Percentiles rank a stretch among this genome's conserved stretches.
Conservation (phyloP, 2,888 invertebrate genomes). For the Eugnorisma glareosa region DNA sequence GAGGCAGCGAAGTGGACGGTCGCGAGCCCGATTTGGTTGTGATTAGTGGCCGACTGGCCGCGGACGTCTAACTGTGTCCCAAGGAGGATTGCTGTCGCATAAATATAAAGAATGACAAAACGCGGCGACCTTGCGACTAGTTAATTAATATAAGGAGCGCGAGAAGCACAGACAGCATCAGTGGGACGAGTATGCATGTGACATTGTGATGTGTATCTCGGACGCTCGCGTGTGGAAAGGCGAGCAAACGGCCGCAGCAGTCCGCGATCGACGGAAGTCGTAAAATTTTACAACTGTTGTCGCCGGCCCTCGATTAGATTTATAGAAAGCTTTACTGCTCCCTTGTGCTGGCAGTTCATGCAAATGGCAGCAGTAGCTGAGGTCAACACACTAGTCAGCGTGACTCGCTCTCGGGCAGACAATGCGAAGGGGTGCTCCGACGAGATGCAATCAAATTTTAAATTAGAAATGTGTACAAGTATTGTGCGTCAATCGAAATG, state of each 20-base stretch:
- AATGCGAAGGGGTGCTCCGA: slow-evolving; percentile 60
- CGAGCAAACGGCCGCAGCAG: slow-evolving; percentile 62
- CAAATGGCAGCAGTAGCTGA: slow-evolving; percentile 66
- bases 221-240: slow-evolving; percentile 57
- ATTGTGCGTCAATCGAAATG: slow-evolving; percentile 74
- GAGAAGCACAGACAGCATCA: slow-evolving; percentile 52
- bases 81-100: slow-evolving; percentile 61
- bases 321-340: slow-evolving; percentile 80
- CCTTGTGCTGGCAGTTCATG: slow-evolving; percentile 66
- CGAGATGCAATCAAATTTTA: slow-evolving; percentile 77
- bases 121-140: slow-evolving; percentile 75
- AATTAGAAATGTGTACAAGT: slow-evolving; percentile 78
- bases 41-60: slow-evolving; percentile 57
- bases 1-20: slow-evolving; percentile 43
- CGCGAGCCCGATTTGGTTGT: slow-evolving; percentile 64
- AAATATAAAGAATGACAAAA: slow-evolving; percentile 66
- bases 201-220: slow-evolving; percentile 43
- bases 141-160: slow-evolving; percentile 77
- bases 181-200: slow-evolving; percentile 45
- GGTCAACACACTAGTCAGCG: slow-evolving; percentile 70
- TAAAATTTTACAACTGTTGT: slow-evolving; percentile 78
- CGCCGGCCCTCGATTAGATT: slow-evolving; percentile 74
- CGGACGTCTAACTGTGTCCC: slow-evolving; percentile 55
- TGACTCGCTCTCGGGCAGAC: slow-evolving; percentile 59
- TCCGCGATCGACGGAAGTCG: slow-evolving; percentile 76